These are phyloP conservation scores for Lasioglossum vierecki DNA, from an alignment of 2,888 invertebrate genomes.

Conservation along the genomic window DNA sequence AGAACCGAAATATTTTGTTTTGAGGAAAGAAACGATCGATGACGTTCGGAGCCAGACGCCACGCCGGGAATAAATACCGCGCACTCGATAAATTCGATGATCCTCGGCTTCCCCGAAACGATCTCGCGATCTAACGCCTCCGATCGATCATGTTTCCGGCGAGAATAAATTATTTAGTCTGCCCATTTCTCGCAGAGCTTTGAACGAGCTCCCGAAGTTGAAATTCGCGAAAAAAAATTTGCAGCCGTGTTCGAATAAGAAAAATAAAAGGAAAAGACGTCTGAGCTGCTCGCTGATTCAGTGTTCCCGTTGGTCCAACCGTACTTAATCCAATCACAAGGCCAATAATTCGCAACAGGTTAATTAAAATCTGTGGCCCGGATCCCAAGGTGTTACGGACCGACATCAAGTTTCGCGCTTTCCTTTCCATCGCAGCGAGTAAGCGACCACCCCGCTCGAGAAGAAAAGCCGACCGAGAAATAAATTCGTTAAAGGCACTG, in stretches of 20 bases:
- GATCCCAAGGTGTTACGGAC: not conserved
- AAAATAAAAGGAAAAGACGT: not conserved
- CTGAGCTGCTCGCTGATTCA: not conserved
- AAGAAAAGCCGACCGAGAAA: not conserved
- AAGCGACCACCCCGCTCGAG: not conserved
- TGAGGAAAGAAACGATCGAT: not conserved
- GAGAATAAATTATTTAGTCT: slow-evolving; percentile 7
- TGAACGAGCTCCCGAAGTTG: not conserved
- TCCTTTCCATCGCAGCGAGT: not conserved
- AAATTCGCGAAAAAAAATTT: not conserved
- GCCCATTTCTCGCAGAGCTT: not conserved
- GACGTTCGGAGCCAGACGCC: slow-evolving; percentile 6
- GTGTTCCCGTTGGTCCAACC: not conserved
- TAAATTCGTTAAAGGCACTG: slow-evolving; percentile 37
- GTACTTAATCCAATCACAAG: not conserved
- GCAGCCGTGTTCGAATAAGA: not conserved
- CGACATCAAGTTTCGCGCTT: not conserved
- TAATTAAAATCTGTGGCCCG: not conserved
- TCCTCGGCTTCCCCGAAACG: not conserved
- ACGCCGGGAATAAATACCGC: not conserved
- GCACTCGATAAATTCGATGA: not conserved
- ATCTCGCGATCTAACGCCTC: not conserved
- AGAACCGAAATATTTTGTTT: slow-evolving; percentile 8
- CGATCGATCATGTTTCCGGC: not conserved
- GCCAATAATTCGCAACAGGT: slow-evolving; percentile 22